These are phyloP conservation scores for Mormyrops boulengeri DNA, from an alignment of 2,797 vertebrate species.

Conservation along the genomic window DNA sequence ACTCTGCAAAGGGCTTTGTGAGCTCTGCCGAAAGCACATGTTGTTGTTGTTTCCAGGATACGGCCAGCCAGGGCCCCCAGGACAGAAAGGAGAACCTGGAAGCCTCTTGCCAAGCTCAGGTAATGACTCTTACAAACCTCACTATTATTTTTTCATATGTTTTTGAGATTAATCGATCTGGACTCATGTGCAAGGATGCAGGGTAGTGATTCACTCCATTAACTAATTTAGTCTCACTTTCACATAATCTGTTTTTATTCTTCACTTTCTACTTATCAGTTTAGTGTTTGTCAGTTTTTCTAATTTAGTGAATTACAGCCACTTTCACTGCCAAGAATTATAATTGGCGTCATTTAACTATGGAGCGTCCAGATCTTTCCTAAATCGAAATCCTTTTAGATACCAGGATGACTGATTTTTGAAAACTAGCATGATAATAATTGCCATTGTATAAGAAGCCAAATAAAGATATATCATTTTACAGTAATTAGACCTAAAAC, in stretches of 20 bases:
- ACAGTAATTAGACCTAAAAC: neutral
- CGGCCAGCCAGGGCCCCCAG: slow-evolving; percentile 76
- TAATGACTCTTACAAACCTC: slow-evolving; percentile 36
- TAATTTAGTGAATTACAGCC: neutral
- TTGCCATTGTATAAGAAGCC: neutral
- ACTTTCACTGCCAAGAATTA: neutral
- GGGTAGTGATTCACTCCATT: neutral
- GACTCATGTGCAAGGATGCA: neutral
- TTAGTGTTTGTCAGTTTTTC: neutral
- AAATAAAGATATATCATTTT: neutral
- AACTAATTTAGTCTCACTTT: neutral
- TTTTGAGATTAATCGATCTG: neutral
- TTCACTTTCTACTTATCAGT: neutral
- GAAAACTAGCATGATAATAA: neutral
- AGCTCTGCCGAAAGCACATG: neutral
- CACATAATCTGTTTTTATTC: neutral
- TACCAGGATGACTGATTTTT: neutral
- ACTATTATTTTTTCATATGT: neutral
- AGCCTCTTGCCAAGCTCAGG: slow-evolving; percentile 68
- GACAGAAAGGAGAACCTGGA: slow-evolving; percentile 73
- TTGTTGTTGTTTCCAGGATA: slow-evolving; percentile 59
- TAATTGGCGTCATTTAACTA: neutral
- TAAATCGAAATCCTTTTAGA: neutral
- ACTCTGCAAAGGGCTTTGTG: neutral
- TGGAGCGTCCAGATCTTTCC: neutral